Percentiles rank a stretch among this genome's conserved stretches.
Conservation (phyloP, 2,113 vertebrate genomes). For the Cyrtonyx montezumae region DNA sequence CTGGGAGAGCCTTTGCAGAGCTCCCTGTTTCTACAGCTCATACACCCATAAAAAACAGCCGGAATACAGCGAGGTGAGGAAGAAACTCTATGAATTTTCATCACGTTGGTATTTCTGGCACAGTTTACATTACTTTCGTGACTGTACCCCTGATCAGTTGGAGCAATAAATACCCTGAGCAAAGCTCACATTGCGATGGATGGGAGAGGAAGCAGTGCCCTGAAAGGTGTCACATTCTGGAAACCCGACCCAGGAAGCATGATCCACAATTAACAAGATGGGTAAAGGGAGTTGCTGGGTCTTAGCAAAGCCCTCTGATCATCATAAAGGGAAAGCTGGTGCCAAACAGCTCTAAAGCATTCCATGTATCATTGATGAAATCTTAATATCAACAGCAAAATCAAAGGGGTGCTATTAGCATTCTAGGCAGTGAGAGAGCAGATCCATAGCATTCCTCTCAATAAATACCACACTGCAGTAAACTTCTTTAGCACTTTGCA, state of each 20-base stretch:
- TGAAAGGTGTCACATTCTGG: conserved; percentile 49
- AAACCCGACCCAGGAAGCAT: conserved; percentile 30
- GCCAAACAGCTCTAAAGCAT: neutral
- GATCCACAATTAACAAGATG: conserved; percentile 19
- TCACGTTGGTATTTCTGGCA: neutral
- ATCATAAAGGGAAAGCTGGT: neutral
- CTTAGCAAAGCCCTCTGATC: conserved; percentile 13
- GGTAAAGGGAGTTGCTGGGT: neutral
- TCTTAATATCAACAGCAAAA: too few relatives aligned
- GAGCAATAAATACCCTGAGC: conserved; percentile 43
- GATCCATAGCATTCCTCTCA: conserved; percentile 21
- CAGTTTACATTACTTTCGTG: neutral
- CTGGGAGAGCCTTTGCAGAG: neutral
- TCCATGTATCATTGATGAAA: neutral
- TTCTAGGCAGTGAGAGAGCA: conserved; percentile 12
- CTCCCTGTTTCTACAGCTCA: neutral
- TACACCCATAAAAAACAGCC: neutral
- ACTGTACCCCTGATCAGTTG: neutral
- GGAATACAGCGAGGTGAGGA: neutral
- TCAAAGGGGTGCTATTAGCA: neutral
- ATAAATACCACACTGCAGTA: conserved; percentile 32
- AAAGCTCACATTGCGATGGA: neutral
- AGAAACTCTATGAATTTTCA: conserved; percentile 29
- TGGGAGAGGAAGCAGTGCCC: neutral
- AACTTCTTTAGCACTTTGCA: conserved; percentile 59